Evolutionary conservation across 2,888 invertebrate genomes (phyloP), one percentile per base, ranked within the genome.

Genomic region (Copidosoma aretas): DNA sequence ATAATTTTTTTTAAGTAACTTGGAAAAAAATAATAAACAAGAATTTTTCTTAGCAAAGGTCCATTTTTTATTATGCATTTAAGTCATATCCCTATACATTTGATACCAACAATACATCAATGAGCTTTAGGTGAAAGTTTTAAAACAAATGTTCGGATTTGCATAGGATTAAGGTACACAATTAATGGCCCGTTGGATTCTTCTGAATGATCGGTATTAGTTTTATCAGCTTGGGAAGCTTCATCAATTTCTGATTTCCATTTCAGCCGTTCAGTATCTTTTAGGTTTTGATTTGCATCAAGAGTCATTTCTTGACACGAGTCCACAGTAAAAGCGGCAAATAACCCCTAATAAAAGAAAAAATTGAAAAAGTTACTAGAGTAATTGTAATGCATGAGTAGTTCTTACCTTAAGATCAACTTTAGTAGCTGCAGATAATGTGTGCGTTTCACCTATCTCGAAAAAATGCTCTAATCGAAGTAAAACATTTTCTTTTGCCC

Each of bases 381-480:
- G 8, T 15, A 5, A 21, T 22, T 3, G 41, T 59, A 21, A 19
- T 46, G 10, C 4, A 8, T 25, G 4, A 22, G 22, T 3, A 56
- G 24, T 46, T n/a, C 15, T 53, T 43, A 54, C 59, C 24, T 60
- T 43, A 3, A 66, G 10, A 19, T 66, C 54, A 19, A 46, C 12
- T 43, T 32, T 19, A 0, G 87, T 86, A 0, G 87, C 84, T 8
- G 86, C 81, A 0, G 90, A 88, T 0, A 86, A 80, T 0, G 78
- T 77, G 0, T 84, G 77, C 75, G 89, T 88, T 67, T 94, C 94
- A 1, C 85, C 84, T 21, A 84, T 85, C 73, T 91, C 91, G 53
- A 91, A 86, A 72, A 91, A 88, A 80, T 95, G 93, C 77, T 95
- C 95, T 0, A 95, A 81, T 32, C 95, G 86, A 0, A 95, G 74